Conservation (phyloP, 2,113 vertebrate species). For the Coreoperca whiteheadi region DNA sequence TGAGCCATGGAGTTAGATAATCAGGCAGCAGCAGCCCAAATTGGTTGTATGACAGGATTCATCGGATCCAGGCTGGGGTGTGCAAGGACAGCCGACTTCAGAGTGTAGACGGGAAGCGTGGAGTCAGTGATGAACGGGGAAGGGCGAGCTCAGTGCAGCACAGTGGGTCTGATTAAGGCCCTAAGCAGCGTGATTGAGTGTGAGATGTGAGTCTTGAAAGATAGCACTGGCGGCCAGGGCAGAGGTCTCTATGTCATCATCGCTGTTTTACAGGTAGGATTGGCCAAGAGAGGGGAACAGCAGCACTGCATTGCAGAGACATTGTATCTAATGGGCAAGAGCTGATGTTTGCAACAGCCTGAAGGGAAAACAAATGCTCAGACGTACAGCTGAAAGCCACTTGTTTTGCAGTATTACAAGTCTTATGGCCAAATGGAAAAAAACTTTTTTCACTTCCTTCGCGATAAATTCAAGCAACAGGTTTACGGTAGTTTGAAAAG, state of each 20-base stretch:
- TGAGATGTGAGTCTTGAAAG: not conserved
- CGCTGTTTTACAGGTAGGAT: too few species aligned
- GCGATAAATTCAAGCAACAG: too few species aligned
- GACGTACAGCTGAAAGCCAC: not conserved
- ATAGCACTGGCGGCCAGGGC: not conserved
- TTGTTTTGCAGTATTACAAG: not conserved
- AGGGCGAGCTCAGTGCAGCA: not conserved
- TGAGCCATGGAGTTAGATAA: slow-evolving; percentile 70
- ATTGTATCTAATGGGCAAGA: not conserved
- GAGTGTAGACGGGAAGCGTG: not conserved
- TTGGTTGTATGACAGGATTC: not conserved
- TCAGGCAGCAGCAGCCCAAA: slow-evolving; percentile 29
- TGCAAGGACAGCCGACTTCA: not conserved
- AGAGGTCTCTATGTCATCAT: not conserved
- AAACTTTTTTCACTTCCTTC: too few species aligned
- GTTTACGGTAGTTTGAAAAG: too few species aligned
- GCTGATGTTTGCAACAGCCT: not conserved
- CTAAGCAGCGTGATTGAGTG: not conserved
- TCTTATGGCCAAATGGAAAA: too few species aligned
- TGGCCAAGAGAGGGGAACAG: too few species aligned
- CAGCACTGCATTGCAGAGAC: too few species aligned
- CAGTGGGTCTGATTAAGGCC: not conserved
- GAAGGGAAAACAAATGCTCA: not conserved
- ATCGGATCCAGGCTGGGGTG: not conserved
- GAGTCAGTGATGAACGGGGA: not conserved